Base-by-base conservation (phyloP, 1,140 invertebrate genomes). In the Dreissena rostriformis region DNA sequence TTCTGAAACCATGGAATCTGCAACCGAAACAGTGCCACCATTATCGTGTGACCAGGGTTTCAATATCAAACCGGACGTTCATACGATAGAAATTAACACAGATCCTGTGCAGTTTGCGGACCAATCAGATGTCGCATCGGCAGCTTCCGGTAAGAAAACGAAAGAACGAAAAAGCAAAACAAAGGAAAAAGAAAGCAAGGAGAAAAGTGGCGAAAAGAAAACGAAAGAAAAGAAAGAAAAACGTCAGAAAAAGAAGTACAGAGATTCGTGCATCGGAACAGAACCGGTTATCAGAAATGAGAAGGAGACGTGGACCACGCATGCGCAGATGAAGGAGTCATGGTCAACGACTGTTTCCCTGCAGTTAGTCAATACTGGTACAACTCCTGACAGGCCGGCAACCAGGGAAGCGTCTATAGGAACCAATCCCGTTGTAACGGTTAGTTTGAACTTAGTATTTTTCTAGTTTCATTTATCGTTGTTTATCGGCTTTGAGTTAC, bases 301-400 rank as follows among this genome's bases (percentile, higher is more conserved):
- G 55, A 90, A 89, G 71, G 90, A 92, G 75, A 92, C 90, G 0
- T 67, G 77, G 7, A 92, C 91, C 10, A 28, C 53, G 24, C 57
- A 63, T 0, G 68, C 75, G 17, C 68, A 86, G 24, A 84, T 57
- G 15, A 63, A 84, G 14, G 90, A 92, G 28, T 80, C 88, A 24
- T 92, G 91, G 91, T 91, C 91, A 12, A 77, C 78, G 51, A 92
- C 91, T 10, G 49, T 65, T 12, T 68, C 53, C 12, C 88, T 90
- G 19, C 87, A 89, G 49, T 66, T 90, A 68, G 82, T 91, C 52
- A 90, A 90, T 82, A 91, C 90, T 0, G 91, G 90, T 19, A 89
- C 90, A 28, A 87, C 88, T 6, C 90, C 91, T 7, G 85, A 87
- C 12, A 57, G 88, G 49, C 90, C 90, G 8, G 88, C 88, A n/a